Percentiles rank a stretch among this genome's conserved stretches.
These are phyloP conservation scores for Anthoscopus minutus DNA, from an alignment of 2,113 vertebrate species.

Conservation along the genomic window DNA sequence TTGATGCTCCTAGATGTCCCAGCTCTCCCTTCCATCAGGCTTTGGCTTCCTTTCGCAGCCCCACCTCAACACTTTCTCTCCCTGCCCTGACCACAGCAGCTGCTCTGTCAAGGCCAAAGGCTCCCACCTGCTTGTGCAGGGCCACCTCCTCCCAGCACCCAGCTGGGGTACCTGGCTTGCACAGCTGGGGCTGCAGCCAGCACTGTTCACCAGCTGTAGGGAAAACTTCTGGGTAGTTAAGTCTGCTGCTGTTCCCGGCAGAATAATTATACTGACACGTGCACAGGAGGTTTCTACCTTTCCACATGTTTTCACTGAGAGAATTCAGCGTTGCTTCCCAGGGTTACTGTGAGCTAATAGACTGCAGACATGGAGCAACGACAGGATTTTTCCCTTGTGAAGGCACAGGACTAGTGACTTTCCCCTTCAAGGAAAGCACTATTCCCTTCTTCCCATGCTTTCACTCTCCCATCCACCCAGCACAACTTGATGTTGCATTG, in stretches of 20 bases:
- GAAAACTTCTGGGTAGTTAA: background rate
- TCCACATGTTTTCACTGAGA: background rate
- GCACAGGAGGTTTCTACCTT: background rate
- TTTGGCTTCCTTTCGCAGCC: background rate
- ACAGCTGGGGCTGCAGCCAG: background rate
- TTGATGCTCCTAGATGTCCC: background rate
- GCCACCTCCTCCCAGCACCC: background rate
- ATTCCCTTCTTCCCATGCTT: background rate
- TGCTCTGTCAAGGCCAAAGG: background rate
- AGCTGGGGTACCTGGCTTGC: background rate
- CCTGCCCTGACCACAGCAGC: background rate
- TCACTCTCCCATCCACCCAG: background rate
- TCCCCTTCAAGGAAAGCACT: background rate
- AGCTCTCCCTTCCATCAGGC: background rate
- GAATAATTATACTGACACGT: background rate
- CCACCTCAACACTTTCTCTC: background rate
- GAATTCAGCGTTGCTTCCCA: background rate
- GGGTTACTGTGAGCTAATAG: background rate
- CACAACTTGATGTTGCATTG: background rate
- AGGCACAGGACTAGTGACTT: background rate
- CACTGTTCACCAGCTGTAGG: background rate
- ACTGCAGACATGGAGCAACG: background rate
- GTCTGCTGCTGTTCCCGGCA: background rate
- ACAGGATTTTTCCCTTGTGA: background rate
- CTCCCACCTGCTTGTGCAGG: background rate